phyloP scores from a whole-genome alignment of 2,888 invertebrate genomes.

The Molanna angustata region DNA sequence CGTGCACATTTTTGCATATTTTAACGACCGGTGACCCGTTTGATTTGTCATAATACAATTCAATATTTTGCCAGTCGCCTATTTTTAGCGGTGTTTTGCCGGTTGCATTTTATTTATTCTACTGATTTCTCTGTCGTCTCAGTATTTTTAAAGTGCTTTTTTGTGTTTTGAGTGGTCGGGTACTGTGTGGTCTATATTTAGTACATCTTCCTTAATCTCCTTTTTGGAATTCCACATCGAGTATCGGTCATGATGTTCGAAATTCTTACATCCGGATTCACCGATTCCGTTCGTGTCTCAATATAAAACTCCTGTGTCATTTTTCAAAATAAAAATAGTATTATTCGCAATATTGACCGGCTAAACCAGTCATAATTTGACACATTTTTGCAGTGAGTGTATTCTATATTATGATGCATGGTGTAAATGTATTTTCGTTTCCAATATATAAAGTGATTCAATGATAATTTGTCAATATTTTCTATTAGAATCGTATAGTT shows the following conservation, averaged over 20 bases:
- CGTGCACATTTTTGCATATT: not conserved
- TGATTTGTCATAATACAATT: conserved; percentile 14
- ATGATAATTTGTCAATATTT: too few species aligned
- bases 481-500: too few species aligned
- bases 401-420: too few species aligned
- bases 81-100: conserved; percentile 30
- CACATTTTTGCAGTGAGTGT: too few species aligned
- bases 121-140: conserved; percentile 19
- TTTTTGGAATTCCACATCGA: conserved; percentile 19
- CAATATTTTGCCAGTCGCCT: conserved; percentile 25
- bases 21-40: not conserved
- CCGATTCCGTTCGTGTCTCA: too few species aligned
- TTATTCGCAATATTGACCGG: too few species aligned
- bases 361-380: too few species aligned
- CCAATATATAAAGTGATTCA: too few species aligned
- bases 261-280: not conserved
- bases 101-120: conserved; percentile 23
- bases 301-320: too few species aligned
- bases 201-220: conserved; percentile 13
- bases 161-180: conserved; percentile 16
- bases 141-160: conserved; percentile 15
- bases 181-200: conserved; percentile 26
- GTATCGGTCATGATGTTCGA: not conserved
- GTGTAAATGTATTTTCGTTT: too few species aligned
- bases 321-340: too few species aligned